Conservation (phyloP, 2,113 vertebrate species). For the Asarcornis scutulata region DNA sequence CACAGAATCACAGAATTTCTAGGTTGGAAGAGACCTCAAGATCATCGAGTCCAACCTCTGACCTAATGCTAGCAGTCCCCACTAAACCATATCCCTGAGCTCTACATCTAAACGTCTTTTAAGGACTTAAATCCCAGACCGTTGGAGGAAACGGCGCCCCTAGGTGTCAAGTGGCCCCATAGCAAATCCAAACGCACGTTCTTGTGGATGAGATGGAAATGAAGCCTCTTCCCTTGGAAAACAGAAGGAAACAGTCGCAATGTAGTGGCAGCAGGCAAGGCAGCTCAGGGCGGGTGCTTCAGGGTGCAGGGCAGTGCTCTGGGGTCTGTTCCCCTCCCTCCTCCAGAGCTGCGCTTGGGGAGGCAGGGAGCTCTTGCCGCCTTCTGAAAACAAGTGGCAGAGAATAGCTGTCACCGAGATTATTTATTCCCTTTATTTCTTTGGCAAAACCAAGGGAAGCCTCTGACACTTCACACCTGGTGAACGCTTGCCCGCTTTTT, state of each 20-base stretch:
- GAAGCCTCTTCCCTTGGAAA: neutral
- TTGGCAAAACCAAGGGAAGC: neutral
- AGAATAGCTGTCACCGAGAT: neutral
- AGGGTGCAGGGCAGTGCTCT: neutral
- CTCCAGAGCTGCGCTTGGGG: neutral
- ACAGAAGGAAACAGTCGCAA: rapidly evolving
- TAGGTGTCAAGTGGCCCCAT: neutral
- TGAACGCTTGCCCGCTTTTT: neutral
- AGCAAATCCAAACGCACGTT: neutral
- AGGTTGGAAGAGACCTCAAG: too few relatives aligned
- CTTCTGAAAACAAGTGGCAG: neutral
- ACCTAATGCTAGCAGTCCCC: too few relatives aligned
- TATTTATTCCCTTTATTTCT: neutral
- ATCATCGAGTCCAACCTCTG: too few relatives aligned
- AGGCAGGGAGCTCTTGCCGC: neutral
- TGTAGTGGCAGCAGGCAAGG: neutral
- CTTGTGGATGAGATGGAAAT: neutral
- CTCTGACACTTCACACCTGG: neutral
- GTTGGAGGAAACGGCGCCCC: neutral
- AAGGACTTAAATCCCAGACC: neutral
- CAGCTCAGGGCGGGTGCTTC: neutral
- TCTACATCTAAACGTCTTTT: too few relatives aligned
- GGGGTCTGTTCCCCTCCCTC: neutral
- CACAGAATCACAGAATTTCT: too few relatives aligned
- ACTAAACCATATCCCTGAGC: too few relatives aligned